These are phyloP conservation scores for Calypte anna DNA, from an alignment of 2,113 vertebrate genomes.

Conservation along the genomic window DNA sequence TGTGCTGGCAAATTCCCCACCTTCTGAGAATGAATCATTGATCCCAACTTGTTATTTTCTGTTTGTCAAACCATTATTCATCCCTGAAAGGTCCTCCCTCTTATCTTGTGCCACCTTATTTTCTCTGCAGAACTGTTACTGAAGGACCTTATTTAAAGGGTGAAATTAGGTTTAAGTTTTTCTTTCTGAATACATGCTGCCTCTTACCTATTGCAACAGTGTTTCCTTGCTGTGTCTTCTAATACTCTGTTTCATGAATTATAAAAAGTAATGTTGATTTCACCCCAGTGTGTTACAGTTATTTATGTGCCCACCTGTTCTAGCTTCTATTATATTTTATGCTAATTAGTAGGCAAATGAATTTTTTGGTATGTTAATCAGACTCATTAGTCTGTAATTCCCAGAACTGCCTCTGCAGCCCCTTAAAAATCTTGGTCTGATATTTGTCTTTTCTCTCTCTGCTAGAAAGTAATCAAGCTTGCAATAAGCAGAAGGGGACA, in stretches of 20 bases:
- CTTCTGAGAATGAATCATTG: background rate
- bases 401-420: background rate
- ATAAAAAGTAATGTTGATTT: constrained; percentile 8
- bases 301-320: constrained; percentile 27
- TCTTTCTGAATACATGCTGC: background rate
- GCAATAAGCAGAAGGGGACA: background rate
- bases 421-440: constrained; percentile 19
- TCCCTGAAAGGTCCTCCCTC: background rate
- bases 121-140: background rate
- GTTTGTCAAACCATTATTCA: background rate
- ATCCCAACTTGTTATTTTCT: background rate
- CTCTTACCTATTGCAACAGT: background rate
- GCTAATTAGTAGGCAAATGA: constrained; percentile 49
- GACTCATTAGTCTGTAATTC: constrained; percentile 47
- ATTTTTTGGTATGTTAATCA: constrained; percentile 58
- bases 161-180: background rate
- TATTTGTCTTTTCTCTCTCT: constrained; percentile 36
- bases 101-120: background rate
- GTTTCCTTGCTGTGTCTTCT: background rate
- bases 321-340: constrained; percentile 56
- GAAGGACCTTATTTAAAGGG: background rate
- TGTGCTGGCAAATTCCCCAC: background rate
- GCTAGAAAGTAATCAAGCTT: constrained; percentile 37
- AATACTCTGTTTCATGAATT: background rate
- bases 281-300: background rate